These are phyloP conservation scores for Harpalus rufipes DNA, from an alignment of 2,888 invertebrate species.

Conservation along the genomic window DNA sequence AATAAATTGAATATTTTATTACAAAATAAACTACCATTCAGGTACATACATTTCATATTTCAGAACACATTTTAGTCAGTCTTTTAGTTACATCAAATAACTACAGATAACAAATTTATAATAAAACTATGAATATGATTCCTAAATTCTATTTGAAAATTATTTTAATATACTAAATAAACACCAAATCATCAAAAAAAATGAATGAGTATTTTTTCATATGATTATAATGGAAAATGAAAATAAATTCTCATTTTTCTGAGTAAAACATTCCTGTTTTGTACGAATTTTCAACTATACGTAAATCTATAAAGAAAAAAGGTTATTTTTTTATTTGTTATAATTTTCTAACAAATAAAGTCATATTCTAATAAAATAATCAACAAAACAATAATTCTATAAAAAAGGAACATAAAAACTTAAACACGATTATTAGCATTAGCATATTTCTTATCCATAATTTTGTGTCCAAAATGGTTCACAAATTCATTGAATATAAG, in stretches of 20 bases:
- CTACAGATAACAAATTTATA: not conserved
- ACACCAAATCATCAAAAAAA: too few relatives aligned
- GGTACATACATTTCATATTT: slow-evolving; percentile 7
- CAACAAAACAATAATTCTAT: not conserved
- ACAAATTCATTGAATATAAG: slow-evolving; percentile 83
- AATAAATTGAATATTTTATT: slow-evolving; percentile 6
- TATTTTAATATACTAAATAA: too few relatives aligned
- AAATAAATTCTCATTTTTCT: too few relatives aligned
- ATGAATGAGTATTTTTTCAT: too few relatives aligned
- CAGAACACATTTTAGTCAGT: slow-evolving; percentile 6
- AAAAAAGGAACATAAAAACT: not conserved
- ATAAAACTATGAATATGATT: not conserved
- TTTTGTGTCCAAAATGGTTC: slow-evolving; percentile 65
- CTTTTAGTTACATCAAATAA: not conserved
- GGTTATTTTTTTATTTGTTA: not conserved
- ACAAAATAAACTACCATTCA: slow-evolving; percentile 24
- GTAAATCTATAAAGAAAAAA: too few relatives aligned
- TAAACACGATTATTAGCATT: slow-evolving; percentile 35
- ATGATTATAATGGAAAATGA: too few relatives aligned
- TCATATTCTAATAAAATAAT: not conserved
- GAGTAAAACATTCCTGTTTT: too few relatives aligned
- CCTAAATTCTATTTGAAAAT: too few relatives aligned
- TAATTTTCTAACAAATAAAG: not conserved
- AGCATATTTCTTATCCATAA: slow-evolving; percentile 7
- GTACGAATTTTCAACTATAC: too few relatives aligned